phyloP scores from a whole-genome alignment of 1,140 invertebrate genomes.

The Bilobella aurantiaca region DNA sequence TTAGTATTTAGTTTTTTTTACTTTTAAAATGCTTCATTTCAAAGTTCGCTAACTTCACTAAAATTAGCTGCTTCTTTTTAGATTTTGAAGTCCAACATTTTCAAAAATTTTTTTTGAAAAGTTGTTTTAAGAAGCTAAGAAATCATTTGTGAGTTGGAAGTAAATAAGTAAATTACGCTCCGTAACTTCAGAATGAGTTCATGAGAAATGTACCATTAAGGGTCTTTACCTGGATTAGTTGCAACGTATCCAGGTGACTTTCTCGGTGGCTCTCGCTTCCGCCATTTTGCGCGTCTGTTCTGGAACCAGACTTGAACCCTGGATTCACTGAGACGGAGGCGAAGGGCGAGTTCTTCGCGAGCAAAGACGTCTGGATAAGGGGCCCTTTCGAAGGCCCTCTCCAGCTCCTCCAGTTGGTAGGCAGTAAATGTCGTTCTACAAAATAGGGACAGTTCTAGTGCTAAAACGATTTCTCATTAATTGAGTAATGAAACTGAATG shows the following conservation, averaged over 20 bases:
- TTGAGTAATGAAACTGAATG: background rate
- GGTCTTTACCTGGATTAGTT: conserved; percentile 26
- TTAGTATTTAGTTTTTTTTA: too few species aligned
- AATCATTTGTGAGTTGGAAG: too few species aligned
- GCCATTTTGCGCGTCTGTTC: conserved; percentile 93
- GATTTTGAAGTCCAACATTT: too few species aligned
- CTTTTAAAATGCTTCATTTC: too few species aligned
- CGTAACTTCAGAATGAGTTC: background rate
- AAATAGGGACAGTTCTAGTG: conserved; percentile 12
- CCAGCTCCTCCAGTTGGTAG: conserved; percentile 87
- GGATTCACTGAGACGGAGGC: conserved; percentile 80
- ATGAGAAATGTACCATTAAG: background rate
- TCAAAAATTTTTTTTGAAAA: too few species aligned
- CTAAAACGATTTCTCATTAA: background rate
- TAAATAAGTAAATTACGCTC: too few species aligned
- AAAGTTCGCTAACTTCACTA: too few species aligned
- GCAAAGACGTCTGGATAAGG: conserved; percentile 96
- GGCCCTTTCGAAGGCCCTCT: conserved; percentile 83
- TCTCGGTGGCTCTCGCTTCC: conserved; percentile 91
- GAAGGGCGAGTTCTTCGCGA: conserved; percentile 80
- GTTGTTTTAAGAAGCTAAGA: too few species aligned
- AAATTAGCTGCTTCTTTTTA: too few species aligned
- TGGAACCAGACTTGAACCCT: conserved; percentile 90
- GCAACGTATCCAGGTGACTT: conserved; percentile 45
- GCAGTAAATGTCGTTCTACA: conserved; percentile 90